These are phyloP conservation scores for Trichogramma evanescens DNA, from an alignment of 2,888 invertebrate species.

Conservation along the genomic window DNA sequence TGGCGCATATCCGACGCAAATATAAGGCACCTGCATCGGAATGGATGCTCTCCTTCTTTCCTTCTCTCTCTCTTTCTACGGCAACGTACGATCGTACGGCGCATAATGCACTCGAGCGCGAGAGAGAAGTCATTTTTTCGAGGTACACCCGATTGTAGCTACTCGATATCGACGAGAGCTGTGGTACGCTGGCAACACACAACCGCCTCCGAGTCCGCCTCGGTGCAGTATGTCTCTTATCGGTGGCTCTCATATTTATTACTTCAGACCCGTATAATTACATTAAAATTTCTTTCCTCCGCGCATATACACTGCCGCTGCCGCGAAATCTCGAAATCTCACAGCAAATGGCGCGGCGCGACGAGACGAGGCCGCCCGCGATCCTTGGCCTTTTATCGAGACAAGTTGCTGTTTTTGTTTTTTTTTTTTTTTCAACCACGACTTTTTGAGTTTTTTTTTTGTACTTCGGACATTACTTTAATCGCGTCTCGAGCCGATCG, in stretches of 20 bases:
- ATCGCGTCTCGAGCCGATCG: no score
- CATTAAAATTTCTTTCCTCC: constrained; percentile 18
- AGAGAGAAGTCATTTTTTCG: constrained; percentile 6
- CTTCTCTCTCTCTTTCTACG: constrained; percentile 21
- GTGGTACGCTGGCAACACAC: background rate
- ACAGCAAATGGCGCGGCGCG: constrained; percentile 4
- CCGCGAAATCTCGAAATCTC: constrained; percentile 17
- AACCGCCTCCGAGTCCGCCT: background rate
- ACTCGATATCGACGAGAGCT: constrained; percentile 2
- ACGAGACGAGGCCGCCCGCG: background rate
- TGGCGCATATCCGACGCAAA: no score
- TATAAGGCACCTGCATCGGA: background rate
- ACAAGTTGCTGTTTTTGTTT: no score
- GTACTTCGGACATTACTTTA: no score
- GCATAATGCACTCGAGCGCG: constrained; percentile 10
- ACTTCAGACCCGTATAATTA: constrained; percentile 15
- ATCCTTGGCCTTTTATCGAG: no score
- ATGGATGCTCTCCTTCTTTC: constrained; percentile 11
- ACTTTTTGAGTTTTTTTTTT: background rate
- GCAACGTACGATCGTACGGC: constrained; percentile 15
- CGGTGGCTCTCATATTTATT: constrained; percentile 9
- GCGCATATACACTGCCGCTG: no score
- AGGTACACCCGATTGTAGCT: constrained; percentile 12
- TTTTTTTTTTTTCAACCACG: background rate
- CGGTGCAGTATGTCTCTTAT: background rate